Base-by-base conservation (phyloP, 2,888 invertebrate genomes). In the Melanotus villosus region DNA sequence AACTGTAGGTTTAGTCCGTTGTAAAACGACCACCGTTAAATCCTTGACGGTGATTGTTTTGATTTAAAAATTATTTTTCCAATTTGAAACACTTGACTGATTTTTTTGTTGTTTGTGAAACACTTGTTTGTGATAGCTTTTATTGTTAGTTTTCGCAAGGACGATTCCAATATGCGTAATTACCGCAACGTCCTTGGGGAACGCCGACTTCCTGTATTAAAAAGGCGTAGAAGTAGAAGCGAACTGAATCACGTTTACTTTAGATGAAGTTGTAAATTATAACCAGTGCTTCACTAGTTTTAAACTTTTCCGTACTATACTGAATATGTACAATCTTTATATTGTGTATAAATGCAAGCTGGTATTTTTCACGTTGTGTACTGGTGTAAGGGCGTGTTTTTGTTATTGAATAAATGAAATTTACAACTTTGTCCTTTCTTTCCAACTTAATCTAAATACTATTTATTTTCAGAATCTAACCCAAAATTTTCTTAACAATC, bases 1-100 rank as follows among this genome's bases (percentile, higher is more conserved):
- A 76, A 43, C 67, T 76, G 19, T 77, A 74, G 70, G 7, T 19
- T 41, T 59, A 12, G 2, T 26, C 19, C 19, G 36, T 21, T 9
- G n/a, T 14, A 12, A 30, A 18, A 14, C 34, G 12, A 19, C 19
- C 12, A 9, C 6, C 56, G 26, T 3, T n/a, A n/a, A n/a, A n/a
- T n/a, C 26, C 26, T 26, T 26, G 26, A 26, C n/a, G 21, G 12
- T 59, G 41, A 18, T 43, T 43, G 18, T 58, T 36, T 12, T 38
- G 2, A 52, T n/a, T n/a, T n/a, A 16, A 45, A 45, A 45, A 50
- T 1, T 50, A 14, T 23, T 12, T 50, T 50, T 50, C 47, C n/a
- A n/a, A 30, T 26, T 50, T 14, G 23, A 23, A 16, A 50, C 50
- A 50, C 50, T 14, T 30, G 50, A 50, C 50, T 50, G 50, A 30